These are phyloP conservation scores for Triops longicaudatus DNA, from an alignment of 1,140 invertebrate species.

Conservation along the genomic window DNA sequence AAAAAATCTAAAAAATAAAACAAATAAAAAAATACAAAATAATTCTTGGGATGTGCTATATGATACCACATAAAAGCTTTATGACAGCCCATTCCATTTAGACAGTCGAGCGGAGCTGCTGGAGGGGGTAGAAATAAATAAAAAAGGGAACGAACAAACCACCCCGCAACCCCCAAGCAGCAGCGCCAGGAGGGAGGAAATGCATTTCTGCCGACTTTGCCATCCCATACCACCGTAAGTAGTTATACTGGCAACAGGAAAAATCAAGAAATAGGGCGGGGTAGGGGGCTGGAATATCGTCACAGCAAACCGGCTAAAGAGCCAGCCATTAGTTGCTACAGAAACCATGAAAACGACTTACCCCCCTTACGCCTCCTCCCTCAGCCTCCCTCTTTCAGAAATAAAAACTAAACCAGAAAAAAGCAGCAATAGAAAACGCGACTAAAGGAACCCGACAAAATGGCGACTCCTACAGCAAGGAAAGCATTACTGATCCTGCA, in stretches of 20 bases:
- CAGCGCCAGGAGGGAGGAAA: no score
- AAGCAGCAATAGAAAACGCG: not conserved
- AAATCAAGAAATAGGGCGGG: not conserved
- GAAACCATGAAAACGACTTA: not conserved
- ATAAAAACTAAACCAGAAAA: not conserved
- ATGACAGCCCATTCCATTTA: slow-evolving; percentile 15
- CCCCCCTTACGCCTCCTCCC: not conserved
- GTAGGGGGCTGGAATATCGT: not conserved
- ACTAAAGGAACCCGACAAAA: not conserved
- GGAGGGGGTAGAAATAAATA: not conserved
- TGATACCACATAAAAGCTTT: slow-evolving; percentile 12
- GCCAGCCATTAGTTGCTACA: slow-evolving; percentile 6
- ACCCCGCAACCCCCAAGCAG: not conserved
- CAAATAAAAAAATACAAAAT: not conserved
- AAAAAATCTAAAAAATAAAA: no score
- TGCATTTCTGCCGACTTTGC: not conserved
- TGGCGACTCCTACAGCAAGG: not conserved
- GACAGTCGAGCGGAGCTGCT: slow-evolving; percentile 9
- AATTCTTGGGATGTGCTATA: slow-evolving; percentile 2
- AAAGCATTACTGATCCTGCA: slow-evolving; percentile 12
- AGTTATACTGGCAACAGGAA: not conserved
- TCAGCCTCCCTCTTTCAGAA: not conserved
- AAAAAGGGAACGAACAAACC: not conserved
- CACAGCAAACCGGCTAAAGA: slow-evolving; percentile 5
- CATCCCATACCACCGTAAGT: not conserved